These are phyloP conservation scores for Macroglossus sobrinus DNA, from an alignment of 2,113 vertebrate genomes.

Conservation along the genomic window DNA sequence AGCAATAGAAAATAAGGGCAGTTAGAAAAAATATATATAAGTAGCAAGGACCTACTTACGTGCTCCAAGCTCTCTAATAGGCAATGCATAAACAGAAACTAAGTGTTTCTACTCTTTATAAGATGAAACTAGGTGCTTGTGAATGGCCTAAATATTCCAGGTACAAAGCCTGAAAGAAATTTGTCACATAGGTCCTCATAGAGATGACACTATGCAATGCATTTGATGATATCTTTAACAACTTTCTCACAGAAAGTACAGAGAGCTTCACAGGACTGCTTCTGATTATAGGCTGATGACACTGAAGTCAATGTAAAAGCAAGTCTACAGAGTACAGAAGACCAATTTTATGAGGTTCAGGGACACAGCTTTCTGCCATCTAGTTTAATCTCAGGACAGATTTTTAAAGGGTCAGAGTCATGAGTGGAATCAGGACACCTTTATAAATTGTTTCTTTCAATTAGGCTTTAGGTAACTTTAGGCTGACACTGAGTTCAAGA, in stretches of 20 bases:
- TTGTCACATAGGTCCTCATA: neutral
- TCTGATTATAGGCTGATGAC: neutral
- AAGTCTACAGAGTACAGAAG: conserved; percentile 13
- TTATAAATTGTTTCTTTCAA: conserved; percentile 48
- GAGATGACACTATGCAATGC: neutral
- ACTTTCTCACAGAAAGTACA: neutral
- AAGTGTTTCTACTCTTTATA: neutral
- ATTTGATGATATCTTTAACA: neutral
- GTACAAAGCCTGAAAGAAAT: neutral
- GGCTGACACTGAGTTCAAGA: conserved; percentile 31
- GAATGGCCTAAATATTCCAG: neutral
- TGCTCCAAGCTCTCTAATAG: neutral
- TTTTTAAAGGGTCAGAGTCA: conserved; percentile 16
- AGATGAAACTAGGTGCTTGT: neutral
- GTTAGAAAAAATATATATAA: neutral
- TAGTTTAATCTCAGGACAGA: conserved; percentile 22
- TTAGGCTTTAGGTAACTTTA: conserved; percentile 21
- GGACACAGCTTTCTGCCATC: neutral
- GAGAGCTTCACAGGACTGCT: neutral
- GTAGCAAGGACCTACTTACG: neutral
- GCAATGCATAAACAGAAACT: neutral
- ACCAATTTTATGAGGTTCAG: conserved; percentile 9
- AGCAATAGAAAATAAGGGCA: neutral
- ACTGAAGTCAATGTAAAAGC: conserved; percentile 41
- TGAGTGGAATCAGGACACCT: neutral